Base-by-base conservation (phyloP, 2,113 vertebrate genomes). In the Xenotilapia longispinis region DNA sequence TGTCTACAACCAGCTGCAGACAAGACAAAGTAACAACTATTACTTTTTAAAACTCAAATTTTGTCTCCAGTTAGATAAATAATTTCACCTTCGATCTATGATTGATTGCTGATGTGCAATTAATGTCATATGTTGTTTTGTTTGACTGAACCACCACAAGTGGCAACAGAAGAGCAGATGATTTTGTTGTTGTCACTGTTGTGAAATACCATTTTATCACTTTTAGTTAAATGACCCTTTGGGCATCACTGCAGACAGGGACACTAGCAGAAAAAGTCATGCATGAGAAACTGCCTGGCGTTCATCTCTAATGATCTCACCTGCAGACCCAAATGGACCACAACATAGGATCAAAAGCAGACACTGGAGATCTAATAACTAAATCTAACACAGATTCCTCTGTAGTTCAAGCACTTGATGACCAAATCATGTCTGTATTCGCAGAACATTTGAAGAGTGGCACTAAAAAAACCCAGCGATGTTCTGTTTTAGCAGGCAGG, bases 241-340 rank as follows among this genome's bases (percentile, higher is more conserved):
- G 54, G 86, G 68, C 6, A 10, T 84, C 80, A 54, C 82, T 68
- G 49, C 47, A 84, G 81, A 90, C 65, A 47, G 85, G 45, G 80
- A 54, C 28, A 36, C 81, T 70, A 89, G 42, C 19, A 63, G 42
- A 81, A 9, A 26, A 65, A 38, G 19, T 26, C 54, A 91, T 94
- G 85, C 88, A 81, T 95, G 88, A 87, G 33, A 73, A 47, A 85
- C 81, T 83, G 91, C 83, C 83, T 84, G 84, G 23, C 33, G 57
- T 5, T 8, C 14, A 49, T 40, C 58, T 73, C 60, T 57, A 17
- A 73, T 73, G 40, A 65, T 82, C 88, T 81, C 9, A 33, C n/a
- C 55, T 79, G 65, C 9, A 54, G 57, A 31, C 14, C 14, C 21
- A 80, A 86, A 73, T 28, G 28, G 14, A 36, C 40, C 31, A 40